Conservation (phyloP, 37 sponge, comb jelly and placozoan genomes). For the Ephydatia muelleri region DNA sequence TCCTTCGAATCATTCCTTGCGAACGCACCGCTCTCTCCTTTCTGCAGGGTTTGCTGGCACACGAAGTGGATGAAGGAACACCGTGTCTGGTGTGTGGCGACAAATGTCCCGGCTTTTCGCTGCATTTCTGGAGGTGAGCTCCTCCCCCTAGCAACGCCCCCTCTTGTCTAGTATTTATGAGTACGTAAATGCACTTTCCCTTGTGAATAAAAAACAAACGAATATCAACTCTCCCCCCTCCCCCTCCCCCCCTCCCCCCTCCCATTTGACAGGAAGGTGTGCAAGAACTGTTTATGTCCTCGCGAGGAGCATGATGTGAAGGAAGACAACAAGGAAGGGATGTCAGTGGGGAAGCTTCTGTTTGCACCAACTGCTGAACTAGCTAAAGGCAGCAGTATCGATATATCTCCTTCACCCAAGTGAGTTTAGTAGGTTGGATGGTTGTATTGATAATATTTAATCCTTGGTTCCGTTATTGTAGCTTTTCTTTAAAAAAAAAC, state of each 20-base stretch:
- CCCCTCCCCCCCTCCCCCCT: background rate
- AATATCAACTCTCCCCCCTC: background rate
- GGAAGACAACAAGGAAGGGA: conserved; percentile 22
- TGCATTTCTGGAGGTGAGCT: conserved; percentile 96
- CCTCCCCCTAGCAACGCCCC: no score
- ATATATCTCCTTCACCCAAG: conserved; percentile 26
- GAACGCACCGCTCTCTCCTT: no score
- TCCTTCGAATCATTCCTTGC: no score
- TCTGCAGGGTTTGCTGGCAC: conserved; percentile 80
- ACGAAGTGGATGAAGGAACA: conserved; percentile 91
- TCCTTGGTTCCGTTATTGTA: background rate
- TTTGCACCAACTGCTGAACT: conserved; percentile 49
- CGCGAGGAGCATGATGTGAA: conserved; percentile 81
- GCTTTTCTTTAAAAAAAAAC: background rate
- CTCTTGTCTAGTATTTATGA: no score
- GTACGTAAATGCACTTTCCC: no score
- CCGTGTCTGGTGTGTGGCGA: conserved; percentile 83
- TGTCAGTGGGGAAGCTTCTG: conserved; percentile 44
- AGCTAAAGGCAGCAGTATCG: background rate
- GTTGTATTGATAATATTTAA: background rate
- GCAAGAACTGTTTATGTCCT: conserved; percentile 82
- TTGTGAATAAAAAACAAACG: no score
- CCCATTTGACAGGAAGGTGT: conserved; percentile 59
- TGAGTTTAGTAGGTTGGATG: background rate
- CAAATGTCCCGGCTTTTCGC: conserved; percentile 84